phyloP scores from a whole-genome alignment of 2,113 vertebrate species.

The Amazona guildingii region DNA sequence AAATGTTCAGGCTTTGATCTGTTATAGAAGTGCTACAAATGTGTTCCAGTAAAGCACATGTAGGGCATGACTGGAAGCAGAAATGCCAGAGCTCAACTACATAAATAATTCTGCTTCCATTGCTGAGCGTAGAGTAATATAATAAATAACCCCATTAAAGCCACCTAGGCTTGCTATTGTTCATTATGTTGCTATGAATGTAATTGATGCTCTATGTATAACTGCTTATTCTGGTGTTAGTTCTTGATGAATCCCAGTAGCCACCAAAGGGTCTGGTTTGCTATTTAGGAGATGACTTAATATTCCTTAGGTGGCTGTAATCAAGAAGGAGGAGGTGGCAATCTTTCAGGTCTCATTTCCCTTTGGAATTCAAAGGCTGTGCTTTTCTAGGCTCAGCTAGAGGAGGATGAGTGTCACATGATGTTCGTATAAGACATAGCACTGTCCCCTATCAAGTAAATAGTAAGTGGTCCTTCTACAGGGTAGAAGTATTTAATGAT shows the following conservation, averaged over 20 bases:
- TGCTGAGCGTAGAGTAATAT: neutral
- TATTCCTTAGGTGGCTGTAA: neutral
- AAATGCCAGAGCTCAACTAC: neutral
- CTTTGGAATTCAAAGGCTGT: neutral
- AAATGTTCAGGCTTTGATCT: neutral
- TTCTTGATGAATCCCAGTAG: neutral
- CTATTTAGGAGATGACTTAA: conserved; percentile 11
- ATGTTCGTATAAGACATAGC: neutral
- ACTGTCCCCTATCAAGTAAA: neutral
- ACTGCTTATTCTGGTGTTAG: neutral
- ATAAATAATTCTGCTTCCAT: conserved; percentile 38
- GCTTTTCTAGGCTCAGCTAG: neutral
- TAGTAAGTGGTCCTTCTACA: neutral
- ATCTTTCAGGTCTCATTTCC: neutral
- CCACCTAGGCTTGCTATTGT: neutral
- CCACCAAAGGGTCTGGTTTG: neutral
- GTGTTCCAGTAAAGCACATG: neutral
- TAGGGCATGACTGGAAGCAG: neutral
- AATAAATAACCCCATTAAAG: conserved; percentile 52
- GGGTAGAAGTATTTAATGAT: neutral
- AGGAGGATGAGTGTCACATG: neutral
- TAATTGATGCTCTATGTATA: neutral
- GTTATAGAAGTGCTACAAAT: neutral
- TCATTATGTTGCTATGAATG: neutral
- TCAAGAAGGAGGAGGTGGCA: neutral